Evolutionary conservation across 2,797 vertebrate species (phyloP), one percentile per base, ranked within the genome.

Genomic region (Uromys caudimaculatus): DNA sequence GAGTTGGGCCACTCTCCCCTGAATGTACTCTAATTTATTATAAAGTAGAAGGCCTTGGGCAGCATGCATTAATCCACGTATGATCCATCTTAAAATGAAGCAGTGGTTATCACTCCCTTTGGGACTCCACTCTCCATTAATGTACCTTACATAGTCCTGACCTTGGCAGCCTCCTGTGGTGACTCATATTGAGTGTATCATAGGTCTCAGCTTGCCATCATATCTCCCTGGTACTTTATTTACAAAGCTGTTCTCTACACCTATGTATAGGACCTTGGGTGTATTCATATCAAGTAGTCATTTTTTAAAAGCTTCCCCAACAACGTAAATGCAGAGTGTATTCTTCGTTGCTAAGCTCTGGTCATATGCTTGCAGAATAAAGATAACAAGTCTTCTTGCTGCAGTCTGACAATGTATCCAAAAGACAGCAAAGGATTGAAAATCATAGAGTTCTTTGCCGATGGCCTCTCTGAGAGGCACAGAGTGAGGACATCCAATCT

Each of bases 381-480:
- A 71, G 56, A 76, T 92, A 95, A 79, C 24, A 14, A 64, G 76
- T 47, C 23, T 89, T 96, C 84, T 91, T 87, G 41, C 17, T 44
- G 3, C 11, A 58, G 91, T 44, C 75, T 86, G 73, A 69, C 29
- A 88, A 91, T 91, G 17, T 12, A 86, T 35, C 75, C 52, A 91
- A 96, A 93, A 92, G 78, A 97, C 92, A 94, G 79, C 60, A 76
- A 93, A 93, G 77, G 54, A 21, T 13, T 92, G 44, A 94, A 86
- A 94, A 85, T 54, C 32, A 71, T 1, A 17, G 47, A 58, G n/a
- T 71, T 92, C 58, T 91, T 35, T 54, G 64, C 50, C 52, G 47
- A 91, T 3, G 21, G 44, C 41, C 81, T 85, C 76, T 89, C 78
- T 79, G 77, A 58, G 73, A 86, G 35, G 54, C 54, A 64, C 35